phyloP scores from a whole-genome alignment of 1,140 invertebrate species.

The Pteromalus puparum region DNA sequence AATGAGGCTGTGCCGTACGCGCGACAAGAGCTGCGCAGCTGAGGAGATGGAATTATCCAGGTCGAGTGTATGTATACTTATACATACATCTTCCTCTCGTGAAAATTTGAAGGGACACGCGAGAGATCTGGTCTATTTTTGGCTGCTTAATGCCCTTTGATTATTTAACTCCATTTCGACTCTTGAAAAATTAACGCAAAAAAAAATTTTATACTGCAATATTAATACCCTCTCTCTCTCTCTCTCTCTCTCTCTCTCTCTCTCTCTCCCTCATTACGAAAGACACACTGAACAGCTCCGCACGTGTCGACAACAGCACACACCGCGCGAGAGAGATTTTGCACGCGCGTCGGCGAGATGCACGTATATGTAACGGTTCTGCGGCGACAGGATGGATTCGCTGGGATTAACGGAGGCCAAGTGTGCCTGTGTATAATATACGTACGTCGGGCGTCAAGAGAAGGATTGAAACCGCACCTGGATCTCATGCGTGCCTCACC shows the following conservation, averaged over 20 bases:
- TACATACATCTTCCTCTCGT: background rate
- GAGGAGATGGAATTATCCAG: constrained; percentile 60
- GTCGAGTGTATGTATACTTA: constrained; percentile 47
- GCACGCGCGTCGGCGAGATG: background rate
- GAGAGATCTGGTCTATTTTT: background rate
- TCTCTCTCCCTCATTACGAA: background rate
- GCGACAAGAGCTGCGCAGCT: constrained; percentile 56
- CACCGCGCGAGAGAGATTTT: constrained; percentile 9
- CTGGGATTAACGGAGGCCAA: constrained; percentile 8
- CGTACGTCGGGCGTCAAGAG: background rate
- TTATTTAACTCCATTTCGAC: background rate
- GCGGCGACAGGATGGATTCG: constrained; percentile 25
- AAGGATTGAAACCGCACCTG: constrained; percentile 9
- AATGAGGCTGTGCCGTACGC: constrained; percentile 61
- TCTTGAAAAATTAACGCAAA: background rate
- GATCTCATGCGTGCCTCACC: background rate
- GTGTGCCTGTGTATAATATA: background rate
- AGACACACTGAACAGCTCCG: constrained; percentile 1
- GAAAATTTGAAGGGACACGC: background rate
- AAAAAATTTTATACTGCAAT: background rate
- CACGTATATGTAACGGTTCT: constrained; percentile 36
- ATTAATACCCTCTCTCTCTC: constrained; percentile 1
- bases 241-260: constrained; percentile 13
- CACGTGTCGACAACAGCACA: constrained; percentile 2
- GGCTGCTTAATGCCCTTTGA: background rate